A percentile compares a stretch with the other conserved stretches of the same genome.
These are phyloP conservation scores for Germaria angustata DNA, from an alignment of 2,888 invertebrate genomes.

Conservation along the genomic window DNA sequence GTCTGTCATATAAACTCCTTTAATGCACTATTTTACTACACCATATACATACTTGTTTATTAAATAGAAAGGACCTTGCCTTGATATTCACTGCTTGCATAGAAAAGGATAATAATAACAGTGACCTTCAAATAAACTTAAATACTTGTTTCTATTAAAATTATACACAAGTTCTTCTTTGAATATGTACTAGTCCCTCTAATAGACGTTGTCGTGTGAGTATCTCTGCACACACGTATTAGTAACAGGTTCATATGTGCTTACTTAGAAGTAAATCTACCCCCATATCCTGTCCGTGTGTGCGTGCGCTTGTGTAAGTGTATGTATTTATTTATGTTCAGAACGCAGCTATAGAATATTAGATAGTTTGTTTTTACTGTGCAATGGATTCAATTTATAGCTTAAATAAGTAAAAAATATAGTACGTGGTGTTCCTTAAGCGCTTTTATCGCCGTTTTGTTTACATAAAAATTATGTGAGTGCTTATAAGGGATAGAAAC, in stretches of 20 bases:
- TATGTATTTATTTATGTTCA: not conserved
- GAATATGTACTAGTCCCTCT: not conserved
- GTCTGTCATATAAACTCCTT: too few species aligned
- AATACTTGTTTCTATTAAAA: slow-evolving; percentile 56
- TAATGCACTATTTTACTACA: not conserved
- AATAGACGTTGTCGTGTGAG: not conserved
- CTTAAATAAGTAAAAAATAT: slow-evolving; percentile 1
- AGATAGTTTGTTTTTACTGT: slow-evolving; percentile 32
- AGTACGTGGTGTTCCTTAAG: not conserved
- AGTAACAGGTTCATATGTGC: slow-evolving; percentile 8
- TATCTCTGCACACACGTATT: not conserved
- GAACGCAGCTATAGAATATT: not conserved
- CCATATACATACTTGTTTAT: not conserved
- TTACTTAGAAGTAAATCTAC: slow-evolving; percentile 13
- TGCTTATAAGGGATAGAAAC: not conserved
- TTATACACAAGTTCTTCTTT: slow-evolving; percentile 20
- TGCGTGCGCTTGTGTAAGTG: not conserved
- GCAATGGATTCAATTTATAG: slow-evolving; percentile 38
- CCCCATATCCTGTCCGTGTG: not conserved
- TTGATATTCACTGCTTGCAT: slow-evolving; percentile 39
- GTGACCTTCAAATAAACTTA: slow-evolving; percentile 62
- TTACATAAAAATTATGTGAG: not conserved
- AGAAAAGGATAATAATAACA: slow-evolving; percentile 39
- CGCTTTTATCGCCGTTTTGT: not conserved
- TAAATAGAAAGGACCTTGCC: slow-evolving; percentile 13